A percentile compares a stretch with the other conserved stretches of the same genome.
These are phyloP conservation scores for Schizopygopsis pylzovi DNA, from an alignment of 2,797 vertebrate genomes.

Conservation along the genomic window DNA sequence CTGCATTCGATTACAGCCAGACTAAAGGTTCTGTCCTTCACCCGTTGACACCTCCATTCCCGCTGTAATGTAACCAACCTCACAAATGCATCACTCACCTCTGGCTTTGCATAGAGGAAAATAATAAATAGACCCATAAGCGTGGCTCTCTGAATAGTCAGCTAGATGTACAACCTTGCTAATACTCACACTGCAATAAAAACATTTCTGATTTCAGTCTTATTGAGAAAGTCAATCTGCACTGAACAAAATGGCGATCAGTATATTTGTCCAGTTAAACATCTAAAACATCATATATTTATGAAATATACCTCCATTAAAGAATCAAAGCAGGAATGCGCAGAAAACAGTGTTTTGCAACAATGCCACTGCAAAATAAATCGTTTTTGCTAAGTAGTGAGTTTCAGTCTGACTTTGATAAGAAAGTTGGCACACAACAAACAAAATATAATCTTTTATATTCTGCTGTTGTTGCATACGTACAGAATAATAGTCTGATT, in stretches of 20 bases:
- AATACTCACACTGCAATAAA: background rate
- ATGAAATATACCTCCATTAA: background rate
- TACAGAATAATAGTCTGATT: background rate
- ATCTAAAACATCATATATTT: background rate
- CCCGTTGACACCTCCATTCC: conserved; percentile 82
- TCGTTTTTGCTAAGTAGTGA: background rate
- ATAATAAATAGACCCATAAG: conserved; percentile 42
- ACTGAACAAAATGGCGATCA: background rate
- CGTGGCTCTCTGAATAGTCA: background rate
- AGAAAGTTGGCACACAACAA: background rate
- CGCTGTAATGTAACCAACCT: conserved; percentile 45
- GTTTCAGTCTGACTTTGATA: background rate
- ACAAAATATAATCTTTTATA: background rate
- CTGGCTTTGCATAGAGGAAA: conserved; percentile 49
- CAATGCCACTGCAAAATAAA: background rate
- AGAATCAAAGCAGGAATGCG: background rate
- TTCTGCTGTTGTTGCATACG: background rate
- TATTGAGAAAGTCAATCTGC: conserved; percentile 4
- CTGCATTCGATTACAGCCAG: conserved; percentile 97
- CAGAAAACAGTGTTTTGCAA: background rate
- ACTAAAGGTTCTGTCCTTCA: conserved; percentile 89
- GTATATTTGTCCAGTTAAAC: background rate
- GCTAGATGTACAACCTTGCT: conserved; percentile 32
- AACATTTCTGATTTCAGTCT: background rate
- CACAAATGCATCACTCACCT: conserved; percentile 46